Evolutionary conservation across 2,113 vertebrate species (phyloP).

Genomic region (Delphinus delphis): DNA sequence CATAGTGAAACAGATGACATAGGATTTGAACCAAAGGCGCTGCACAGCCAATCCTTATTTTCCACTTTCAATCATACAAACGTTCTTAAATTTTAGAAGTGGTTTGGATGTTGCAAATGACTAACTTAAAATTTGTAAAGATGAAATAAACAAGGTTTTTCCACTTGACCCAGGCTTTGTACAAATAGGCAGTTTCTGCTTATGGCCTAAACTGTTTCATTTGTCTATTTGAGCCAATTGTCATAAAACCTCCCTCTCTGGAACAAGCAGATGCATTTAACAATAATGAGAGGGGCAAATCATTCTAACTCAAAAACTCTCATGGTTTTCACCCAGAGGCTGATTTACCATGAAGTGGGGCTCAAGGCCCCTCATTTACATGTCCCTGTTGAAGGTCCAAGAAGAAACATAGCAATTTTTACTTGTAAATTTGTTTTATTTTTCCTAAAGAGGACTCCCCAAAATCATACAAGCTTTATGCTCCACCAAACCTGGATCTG

Average conservation of each 20-base stretch:
- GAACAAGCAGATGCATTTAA: background rate
- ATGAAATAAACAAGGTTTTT: background rate
- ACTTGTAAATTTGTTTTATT: background rate
- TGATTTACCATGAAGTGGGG: background rate
- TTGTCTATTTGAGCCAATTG: background rate
- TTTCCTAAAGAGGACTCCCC: background rate
- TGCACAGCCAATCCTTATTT: background rate
- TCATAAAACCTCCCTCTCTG: background rate
- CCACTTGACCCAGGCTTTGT: background rate
- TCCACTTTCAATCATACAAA: background rate
- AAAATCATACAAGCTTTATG: background rate
- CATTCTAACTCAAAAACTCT: background rate
- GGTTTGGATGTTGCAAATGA: background rate
- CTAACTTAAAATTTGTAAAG: conserved; percentile 12
- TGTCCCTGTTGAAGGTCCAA: background rate
- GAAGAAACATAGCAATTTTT: background rate
- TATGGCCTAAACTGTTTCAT: background rate
- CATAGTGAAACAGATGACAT: background rate
- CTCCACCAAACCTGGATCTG: background rate
- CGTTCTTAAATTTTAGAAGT: background rate
- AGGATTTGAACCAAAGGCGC: background rate
- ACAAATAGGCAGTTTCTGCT: background rate
- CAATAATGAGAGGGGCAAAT: background rate
- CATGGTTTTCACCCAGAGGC: background rate
- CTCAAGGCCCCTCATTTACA: background rate